Evolutionary conservation across 2,797 vertebrate genomes (phyloP).

Genomic region (Coendou prehensilis): DNA sequence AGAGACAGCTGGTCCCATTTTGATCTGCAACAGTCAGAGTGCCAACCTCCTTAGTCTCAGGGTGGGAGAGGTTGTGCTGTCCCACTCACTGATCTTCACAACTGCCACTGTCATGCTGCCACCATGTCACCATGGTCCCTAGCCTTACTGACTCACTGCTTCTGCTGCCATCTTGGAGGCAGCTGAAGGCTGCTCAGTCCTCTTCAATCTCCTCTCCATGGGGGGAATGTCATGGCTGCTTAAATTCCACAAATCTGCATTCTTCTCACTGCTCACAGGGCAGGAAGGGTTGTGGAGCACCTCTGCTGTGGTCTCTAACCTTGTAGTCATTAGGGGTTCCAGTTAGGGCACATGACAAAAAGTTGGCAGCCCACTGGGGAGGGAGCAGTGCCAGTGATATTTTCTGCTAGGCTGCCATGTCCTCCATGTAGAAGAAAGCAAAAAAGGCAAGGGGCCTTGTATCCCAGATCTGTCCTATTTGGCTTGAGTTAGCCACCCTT

Average conservation of each 20-base stretch:
- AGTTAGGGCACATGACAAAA: neutral
- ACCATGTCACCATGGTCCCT: neutral
- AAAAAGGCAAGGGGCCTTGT: neutral
- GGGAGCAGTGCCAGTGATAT: neutral
- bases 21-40: neutral
- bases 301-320: neutral
- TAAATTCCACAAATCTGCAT: neutral
- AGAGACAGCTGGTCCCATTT: neutral
- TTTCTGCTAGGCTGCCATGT: neutral
- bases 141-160: neutral
- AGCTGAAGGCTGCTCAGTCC: neutral
- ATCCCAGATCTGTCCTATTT: neutral
- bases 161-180: neutral
- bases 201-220: neutral
- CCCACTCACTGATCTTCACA: neutral
- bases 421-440: neutral
- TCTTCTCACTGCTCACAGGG: neutral
- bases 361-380: neutral
- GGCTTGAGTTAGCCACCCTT: neutral
- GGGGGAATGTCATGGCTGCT: neutral
- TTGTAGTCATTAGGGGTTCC: neutral
- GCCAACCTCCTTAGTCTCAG: neutral
- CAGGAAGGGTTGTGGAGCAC: neutral
- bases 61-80: neutral
- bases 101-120: neutral